These are phyloP conservation scores for Drosophila incognita DNA, from an alignment of 2,888 invertebrate genomes.

Conservation along the genomic window DNA sequence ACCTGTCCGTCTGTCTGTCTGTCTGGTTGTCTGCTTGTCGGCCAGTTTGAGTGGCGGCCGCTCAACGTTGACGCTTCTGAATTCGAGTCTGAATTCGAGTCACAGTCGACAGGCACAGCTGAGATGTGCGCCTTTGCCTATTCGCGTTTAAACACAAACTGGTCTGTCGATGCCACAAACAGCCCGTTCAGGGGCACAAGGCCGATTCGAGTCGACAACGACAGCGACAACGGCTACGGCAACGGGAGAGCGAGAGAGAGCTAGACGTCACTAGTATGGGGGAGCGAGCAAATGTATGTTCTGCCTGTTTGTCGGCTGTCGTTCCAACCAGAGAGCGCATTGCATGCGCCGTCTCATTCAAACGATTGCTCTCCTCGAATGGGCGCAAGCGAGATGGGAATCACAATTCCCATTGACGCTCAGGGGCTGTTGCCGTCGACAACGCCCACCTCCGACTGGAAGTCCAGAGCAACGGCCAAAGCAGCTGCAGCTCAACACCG, in stretches of 20 bases:
- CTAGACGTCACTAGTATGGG: constrained; percentile 30
- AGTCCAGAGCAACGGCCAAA: constrained; percentile 15
- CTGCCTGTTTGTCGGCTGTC: neutral
- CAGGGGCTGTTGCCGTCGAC: constrained; percentile 51
- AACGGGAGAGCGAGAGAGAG: constrained; percentile 23
- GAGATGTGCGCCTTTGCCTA: constrained; percentile 83
- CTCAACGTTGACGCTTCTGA: constrained; percentile 27
- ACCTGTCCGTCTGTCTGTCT: constrained; percentile 7
- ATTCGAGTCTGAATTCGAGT: constrained; percentile 34
- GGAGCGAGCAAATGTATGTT: constrained; percentile 19
- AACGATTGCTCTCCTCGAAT: neutral
- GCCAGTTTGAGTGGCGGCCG: constrained; percentile 10
- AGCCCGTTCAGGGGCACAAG: constrained; percentile 47
- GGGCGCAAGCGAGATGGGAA: constrained; percentile 37
- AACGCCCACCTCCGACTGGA: constrained; percentile 78
- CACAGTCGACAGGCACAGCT: constrained; percentile 42
- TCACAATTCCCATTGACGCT: constrained; percentile 21
- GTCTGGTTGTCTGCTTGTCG: constrained; percentile 1
- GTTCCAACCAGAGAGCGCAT: constrained; percentile 63
- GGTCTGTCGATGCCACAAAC: constrained; percentile 67
- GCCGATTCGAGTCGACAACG: constrained; percentile 17
- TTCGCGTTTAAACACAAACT: constrained; percentile 85
- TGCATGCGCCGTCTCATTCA: constrained; percentile 38
- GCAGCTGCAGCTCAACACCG: constrained; percentile 36
- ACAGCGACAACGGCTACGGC: neutral